Base-by-base conservation (phyloP, 2,113 vertebrate genomes). In the Colinus virginianus region DNA sequence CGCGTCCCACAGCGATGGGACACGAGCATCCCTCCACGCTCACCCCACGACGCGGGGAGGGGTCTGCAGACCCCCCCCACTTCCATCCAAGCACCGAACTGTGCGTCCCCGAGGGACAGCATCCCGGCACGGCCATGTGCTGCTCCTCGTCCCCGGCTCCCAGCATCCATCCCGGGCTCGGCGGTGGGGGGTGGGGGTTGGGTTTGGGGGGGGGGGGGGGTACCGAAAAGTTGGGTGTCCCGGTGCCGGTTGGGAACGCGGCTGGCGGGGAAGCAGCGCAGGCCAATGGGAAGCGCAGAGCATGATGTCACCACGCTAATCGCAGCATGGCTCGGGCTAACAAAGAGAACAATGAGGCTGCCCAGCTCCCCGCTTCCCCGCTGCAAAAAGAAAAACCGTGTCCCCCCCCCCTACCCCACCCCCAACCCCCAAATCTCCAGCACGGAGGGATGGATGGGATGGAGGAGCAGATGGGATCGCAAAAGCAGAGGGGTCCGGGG, bases 341-440 rank as follows among this genome's bases (percentile, higher is more conserved):
- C 99, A 99, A 99, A 99, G 99, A 97, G 99, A 99, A 99, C 99
- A 99, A 99, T 99, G 97, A 96, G 94, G 69, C 84, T 92, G 94
- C 95, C 94, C 90, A 88, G 87, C 80, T 90, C 93, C 79, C 64
- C 79, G 69, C 91, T 94, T 92, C 87, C 38, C 68, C 63, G 85
- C 48, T 30, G 12, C n/a, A 53, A 53, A 84, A 84, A 68, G 40
- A 46, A 55, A 55, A 2, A 36, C 36, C 36, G 36, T 36, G 53
- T 18, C 45, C 36, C 67, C 88, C 66, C 46, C 25, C 48, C 45
- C 45, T n/a, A n/a, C 8, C 45, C 8, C 20, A 12, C 19, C 43
- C 83, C 77, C n/a, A 7, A 7, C 36, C 8, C 38, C 38, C 4
- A 40, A 40, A 40, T 40, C 38, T 8, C 38, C 28, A 4, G 4